These are phyloP conservation scores for Caiman crocodilus DNA, from an alignment of 2,797 vertebrate genomes.

Conservation along the genomic window DNA sequence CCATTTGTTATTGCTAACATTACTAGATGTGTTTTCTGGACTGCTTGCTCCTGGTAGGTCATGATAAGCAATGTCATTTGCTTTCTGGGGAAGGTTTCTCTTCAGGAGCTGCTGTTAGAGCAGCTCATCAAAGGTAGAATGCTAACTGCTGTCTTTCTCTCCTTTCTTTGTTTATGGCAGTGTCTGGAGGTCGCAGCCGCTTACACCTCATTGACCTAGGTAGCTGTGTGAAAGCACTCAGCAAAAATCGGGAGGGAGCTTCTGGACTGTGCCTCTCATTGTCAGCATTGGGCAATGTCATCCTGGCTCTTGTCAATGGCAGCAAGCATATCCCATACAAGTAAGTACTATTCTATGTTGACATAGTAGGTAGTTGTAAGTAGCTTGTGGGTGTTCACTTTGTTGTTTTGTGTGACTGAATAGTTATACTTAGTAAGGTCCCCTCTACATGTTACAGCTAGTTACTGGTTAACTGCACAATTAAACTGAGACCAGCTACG, in stretches of 20 bases:
- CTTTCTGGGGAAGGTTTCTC: background rate
- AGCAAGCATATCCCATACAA: constrained; percentile 93
- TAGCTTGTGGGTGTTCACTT: background rate
- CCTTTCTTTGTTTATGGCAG: constrained; percentile 75
- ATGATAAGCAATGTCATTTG: background rate
- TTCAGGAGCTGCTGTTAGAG: background rate
- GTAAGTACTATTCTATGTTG: constrained; percentile 81
- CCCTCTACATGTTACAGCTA: no score
- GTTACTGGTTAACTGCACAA: no score
- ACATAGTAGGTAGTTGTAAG: background rate
- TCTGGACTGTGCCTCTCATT: constrained; percentile 90
- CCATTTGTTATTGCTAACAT: background rate
- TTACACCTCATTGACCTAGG: constrained; percentile 96
- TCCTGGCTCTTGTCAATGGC: constrained; percentile 93
- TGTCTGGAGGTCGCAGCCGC: constrained; percentile 92
- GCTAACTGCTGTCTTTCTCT: constrained; percentile 36
- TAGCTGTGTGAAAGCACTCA: constrained; percentile 89
- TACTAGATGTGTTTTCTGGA: background rate
- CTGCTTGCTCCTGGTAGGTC: background rate
- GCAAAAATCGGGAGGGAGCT: constrained; percentile 88
- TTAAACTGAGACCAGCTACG: no score
- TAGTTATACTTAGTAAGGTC: background rate
- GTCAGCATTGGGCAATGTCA: constrained; percentile 92
- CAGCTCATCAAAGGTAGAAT: background rate
- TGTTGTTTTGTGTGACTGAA: no score